Evolutionary conservation across 2,113 vertebrate genomes (phyloP).

Genomic region (Hepsetus odoe): DNA sequence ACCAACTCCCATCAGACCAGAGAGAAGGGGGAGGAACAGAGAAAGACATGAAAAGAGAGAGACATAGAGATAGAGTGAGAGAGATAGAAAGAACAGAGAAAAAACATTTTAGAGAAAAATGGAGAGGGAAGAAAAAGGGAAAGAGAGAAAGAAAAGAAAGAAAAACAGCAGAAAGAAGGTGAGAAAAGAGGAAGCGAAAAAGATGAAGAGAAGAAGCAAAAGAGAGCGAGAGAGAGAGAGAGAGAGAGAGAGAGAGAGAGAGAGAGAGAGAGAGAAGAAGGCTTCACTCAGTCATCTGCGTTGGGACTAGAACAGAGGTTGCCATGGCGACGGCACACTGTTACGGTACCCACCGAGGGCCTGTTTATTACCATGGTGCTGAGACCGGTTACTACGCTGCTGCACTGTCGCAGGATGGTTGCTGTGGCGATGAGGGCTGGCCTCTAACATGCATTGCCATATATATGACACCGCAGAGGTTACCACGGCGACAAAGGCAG

Average conservation of each 20-base stretch:
- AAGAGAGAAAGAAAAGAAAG: not conserved
- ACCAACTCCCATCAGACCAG: constrained; percentile 27
- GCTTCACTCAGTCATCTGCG: no score
- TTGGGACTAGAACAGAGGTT: not conserved
- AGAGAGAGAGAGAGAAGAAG: not conserved
- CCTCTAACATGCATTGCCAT: no score
- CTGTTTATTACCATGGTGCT: not conserved
- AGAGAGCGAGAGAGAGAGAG: not conserved
- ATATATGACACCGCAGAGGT: not conserved
- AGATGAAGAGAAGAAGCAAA: not conserved
- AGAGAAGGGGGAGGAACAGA: not conserved
- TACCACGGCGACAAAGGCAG: not conserved
- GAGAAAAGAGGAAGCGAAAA: not conserved
- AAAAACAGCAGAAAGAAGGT: not conserved
- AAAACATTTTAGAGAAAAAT: no score
- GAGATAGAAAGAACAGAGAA: not conserved
- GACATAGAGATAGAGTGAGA: not conserved
- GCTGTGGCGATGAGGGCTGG: not conserved
- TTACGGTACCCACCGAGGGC: no score
- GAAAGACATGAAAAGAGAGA: not conserved
- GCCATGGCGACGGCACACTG: not conserved
- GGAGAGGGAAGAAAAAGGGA: constrained; percentile 9
- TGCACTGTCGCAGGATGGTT: no score
- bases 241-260: not conserved
- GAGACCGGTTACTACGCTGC: no score